These are phyloP conservation scores for Rhaphigaster nebulosa DNA, from an alignment of 2,888 invertebrate genomes.

Conservation along the genomic window DNA sequence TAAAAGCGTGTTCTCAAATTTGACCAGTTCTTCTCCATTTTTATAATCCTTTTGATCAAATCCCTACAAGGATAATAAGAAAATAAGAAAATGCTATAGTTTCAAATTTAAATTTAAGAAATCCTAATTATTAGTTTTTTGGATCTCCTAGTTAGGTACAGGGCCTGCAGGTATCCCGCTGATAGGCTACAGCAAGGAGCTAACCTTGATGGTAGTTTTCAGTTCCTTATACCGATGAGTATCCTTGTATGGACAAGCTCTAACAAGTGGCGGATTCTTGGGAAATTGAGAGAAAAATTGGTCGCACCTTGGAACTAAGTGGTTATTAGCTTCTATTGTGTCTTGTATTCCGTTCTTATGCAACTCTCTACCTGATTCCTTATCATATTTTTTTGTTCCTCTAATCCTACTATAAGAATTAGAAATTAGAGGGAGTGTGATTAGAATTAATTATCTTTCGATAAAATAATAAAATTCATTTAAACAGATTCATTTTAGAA, in stretches of 20 bases:
- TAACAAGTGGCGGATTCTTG: neutral
- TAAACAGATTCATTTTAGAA: no score
- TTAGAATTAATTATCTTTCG: no score
- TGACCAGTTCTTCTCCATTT: no score
- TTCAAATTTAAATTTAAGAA: neutral
- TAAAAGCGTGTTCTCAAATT: no score
- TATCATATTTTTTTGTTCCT: neutral
- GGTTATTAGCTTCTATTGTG: neutral
- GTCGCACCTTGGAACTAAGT: neutral
- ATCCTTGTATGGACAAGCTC: neutral
- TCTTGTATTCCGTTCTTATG: neutral
- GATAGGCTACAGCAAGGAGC: neutral
- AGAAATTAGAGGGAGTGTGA: neutral
- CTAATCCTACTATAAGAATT: neutral
- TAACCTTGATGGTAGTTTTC: neutral
- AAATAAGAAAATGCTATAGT: no score
- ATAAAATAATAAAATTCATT: no score
- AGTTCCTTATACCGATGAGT: neutral
- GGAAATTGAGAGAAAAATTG: conserved; percentile 11
- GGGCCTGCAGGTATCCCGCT: neutral
- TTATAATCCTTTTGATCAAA: no score
- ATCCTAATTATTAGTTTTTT: neutral
- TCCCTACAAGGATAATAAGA: no score
- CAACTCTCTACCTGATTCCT: neutral
- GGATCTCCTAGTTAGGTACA: neutral